A percentile compares a stretch with the other conserved stretches of the same genome.
Conservation (phyloP, 2,888 invertebrate genomes). For the Bugula neritina region DNA sequence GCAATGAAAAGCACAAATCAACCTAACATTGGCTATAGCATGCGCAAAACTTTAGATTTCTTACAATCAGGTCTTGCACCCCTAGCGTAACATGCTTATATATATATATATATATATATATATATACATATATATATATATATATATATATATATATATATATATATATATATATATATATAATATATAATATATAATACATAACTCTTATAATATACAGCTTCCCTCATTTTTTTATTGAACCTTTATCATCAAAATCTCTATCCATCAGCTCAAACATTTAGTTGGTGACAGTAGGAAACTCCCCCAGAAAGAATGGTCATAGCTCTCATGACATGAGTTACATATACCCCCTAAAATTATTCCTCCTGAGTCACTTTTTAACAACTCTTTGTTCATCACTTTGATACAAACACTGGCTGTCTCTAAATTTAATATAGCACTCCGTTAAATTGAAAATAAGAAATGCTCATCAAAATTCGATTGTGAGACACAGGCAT, state of each 20-base stretch:
- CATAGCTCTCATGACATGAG: neutral
- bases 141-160: too few relatives aligned
- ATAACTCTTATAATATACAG: too few relatives aligned
- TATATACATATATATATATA: too few relatives aligned
- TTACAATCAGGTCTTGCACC: too few relatives aligned
- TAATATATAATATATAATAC: too few relatives aligned
- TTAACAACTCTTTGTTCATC: constrained; percentile 43
- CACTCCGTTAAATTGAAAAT: constrained; percentile 42
- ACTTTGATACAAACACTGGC: constrained; percentile 51
- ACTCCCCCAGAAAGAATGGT: neutral
- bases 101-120: too few relatives aligned
- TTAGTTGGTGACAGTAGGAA: neutral
- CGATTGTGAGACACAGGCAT: constrained; percentile 49
- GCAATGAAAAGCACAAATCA: too few relatives aligned
- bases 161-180: too few relatives aligned
- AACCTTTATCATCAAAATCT: neutral
- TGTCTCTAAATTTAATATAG: constrained; percentile 45
- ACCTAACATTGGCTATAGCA: too few relatives aligned
- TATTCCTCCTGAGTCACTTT: constrained; percentile 51
- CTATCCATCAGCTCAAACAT: neutral
- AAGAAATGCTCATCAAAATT: constrained; percentile 38
- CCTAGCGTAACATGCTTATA: too few relatives aligned
- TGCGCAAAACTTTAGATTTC: too few relatives aligned
- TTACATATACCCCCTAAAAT: constrained; percentile 35
- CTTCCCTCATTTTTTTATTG: too few relatives aligned